Percentiles rank a stretch among this genome's conserved stretches.
Conservation (phyloP, 2,797 vertebrate genomes). For the Tiaroga cobitis region DNA sequence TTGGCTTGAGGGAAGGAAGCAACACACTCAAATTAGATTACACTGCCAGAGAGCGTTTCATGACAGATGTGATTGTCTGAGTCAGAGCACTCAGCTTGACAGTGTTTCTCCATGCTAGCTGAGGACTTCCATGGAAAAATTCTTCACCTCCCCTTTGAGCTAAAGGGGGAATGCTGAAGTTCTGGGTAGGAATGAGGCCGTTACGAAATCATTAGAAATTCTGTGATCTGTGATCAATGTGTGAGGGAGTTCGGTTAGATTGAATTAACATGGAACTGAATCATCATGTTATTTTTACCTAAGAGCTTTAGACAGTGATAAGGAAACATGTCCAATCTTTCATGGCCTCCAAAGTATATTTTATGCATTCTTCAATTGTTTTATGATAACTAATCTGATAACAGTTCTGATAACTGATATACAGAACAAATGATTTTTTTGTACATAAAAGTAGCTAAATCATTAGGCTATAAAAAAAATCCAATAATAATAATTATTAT, state of each 20-base stretch:
- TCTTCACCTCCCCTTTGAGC: constrained; percentile 31
- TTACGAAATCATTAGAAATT: constrained; percentile 67
- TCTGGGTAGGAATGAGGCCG: constrained; percentile 58
- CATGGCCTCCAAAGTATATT: not conserved
- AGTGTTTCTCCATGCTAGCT: constrained; percentile 12
- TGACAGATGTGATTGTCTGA: constrained; percentile 58
- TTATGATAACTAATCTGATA: not conserved
- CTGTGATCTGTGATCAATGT: constrained; percentile 50
- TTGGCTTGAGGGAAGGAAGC: constrained; percentile 57
- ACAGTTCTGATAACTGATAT: not conserved
- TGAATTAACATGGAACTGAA: constrained; percentile 20
- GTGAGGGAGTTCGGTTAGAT: constrained; percentile 13
- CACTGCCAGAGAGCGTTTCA: constrained; percentile 50
- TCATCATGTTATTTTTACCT: constrained; percentile 21
- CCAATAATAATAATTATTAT: no score
- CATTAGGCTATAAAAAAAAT: not conserved
- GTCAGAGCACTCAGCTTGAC: constrained; percentile 25
- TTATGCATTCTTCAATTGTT: not conserved
- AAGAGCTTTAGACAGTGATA: not conserved
- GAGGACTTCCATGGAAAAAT: constrained; percentile 38
- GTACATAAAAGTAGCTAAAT: not conserved
- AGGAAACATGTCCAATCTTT: constrained; percentile 7
- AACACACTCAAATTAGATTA: constrained; percentile 60
- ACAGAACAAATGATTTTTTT: no score
- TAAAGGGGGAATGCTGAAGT: constrained; percentile 44